phyloP scores from a whole-genome alignment of 2,888 invertebrate species.

The Thera britannica region DNA sequence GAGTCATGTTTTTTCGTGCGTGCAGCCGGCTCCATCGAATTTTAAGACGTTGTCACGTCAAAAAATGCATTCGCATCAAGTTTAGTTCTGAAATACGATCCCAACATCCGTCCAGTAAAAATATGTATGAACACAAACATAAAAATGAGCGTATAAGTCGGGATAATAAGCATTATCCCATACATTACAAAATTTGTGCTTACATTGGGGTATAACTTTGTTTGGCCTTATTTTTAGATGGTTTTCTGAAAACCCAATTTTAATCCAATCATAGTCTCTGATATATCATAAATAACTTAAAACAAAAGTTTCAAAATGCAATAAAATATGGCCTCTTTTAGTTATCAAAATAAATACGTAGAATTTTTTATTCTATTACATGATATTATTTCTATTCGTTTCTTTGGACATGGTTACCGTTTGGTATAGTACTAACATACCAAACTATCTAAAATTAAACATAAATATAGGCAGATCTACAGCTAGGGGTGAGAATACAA shows the following conservation, averaged over 20 bases:
- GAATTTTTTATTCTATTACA: conserved; percentile 49
- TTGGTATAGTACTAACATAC: conserved; percentile 59
- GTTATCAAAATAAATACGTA: conserved; percentile 71
- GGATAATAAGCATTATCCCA: conserved; percentile 26
- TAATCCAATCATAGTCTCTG: conserved; percentile 39
- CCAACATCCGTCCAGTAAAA: conserved; percentile 15
- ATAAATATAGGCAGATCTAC: conserved; percentile 55
- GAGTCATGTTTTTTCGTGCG: no score
- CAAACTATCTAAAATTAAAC: conserved; percentile 45
- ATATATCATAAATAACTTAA: conserved; percentile 59
- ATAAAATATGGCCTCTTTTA: conserved; percentile 65
- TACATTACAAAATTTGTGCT: conserved; percentile 66
- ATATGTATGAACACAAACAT: conserved; percentile 26
- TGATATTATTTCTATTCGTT: conserved; percentile 64
- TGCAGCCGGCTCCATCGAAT: no score
- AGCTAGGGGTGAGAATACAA: conserved; percentile 42
- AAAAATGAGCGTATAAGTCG: neutral
- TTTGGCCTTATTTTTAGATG: conserved; percentile 60
- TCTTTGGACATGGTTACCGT: conserved; percentile 78
- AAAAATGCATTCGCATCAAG: neutral
- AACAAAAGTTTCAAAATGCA: conserved; percentile 61
- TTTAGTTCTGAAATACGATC: neutral
- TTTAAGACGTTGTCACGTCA: no score
- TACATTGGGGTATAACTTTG: conserved; percentile 56
- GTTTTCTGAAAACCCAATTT: conserved; percentile 61